Conservation (phyloP, 2,888 invertebrate genomes). For the Pristionchus arcanus region DNA sequence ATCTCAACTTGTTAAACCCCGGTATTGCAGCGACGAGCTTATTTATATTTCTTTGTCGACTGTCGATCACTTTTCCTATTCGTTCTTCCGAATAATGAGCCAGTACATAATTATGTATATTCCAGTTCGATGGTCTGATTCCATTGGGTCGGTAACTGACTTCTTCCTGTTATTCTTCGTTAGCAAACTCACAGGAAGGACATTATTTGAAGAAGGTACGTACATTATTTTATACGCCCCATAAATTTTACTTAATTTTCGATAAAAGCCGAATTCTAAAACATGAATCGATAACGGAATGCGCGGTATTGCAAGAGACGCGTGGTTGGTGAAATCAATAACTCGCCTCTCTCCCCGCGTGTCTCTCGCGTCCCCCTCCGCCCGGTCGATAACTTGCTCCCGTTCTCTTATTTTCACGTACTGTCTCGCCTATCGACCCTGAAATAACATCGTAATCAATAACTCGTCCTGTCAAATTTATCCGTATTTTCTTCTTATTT, state of each 20-base stretch:
- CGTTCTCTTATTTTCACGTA: not conserved
- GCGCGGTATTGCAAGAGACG: not conserved
- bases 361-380: not conserved
- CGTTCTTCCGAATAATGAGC: not conserved
- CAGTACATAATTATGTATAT: not conserved
- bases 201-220: not conserved
- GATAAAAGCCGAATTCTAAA: not conserved
- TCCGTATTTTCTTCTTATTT: not conserved
- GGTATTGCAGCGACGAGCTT: too few species aligned
- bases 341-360: not conserved
- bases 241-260: too few species aligned
- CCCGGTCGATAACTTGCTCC: constrained; percentile 39
- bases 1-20: too few species aligned
- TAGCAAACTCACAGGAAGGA: not conserved
- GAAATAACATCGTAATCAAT: not conserved
- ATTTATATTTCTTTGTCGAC: too few species aligned
- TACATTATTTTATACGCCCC: not conserved
- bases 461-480: not conserved
- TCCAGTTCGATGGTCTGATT: not conserved
- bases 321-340: not conserved
- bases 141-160: not conserved
- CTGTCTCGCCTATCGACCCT: not conserved
- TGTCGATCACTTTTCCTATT: not conserved
- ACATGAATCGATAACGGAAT: not conserved
- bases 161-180: not conserved